Conservation (phyloP, 2,113 vertebrate genomes). For the Thryonomys swinderianus region DNA sequence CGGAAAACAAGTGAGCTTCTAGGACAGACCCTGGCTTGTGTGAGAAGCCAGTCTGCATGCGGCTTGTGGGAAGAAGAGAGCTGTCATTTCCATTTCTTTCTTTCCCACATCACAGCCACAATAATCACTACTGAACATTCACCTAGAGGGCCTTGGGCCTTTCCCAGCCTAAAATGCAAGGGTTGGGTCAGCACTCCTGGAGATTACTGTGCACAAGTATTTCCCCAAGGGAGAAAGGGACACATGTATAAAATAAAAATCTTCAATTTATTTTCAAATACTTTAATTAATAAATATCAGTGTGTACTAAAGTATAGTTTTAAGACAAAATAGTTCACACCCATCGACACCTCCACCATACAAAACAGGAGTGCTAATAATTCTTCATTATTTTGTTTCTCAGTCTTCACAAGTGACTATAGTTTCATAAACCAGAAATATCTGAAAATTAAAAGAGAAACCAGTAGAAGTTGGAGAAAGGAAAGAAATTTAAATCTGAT, state of each 20-base stretch:
- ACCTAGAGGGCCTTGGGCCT: background rate
- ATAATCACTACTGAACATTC: slow-evolving; percentile 45
- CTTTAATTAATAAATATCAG: background rate
- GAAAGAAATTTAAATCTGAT: background rate
- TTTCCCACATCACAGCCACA: slow-evolving; percentile 71
- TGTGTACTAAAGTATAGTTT: background rate
- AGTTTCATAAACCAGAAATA: slow-evolving; percentile 20
- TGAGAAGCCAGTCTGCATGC: slow-evolving; percentile 54
- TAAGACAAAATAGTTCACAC: slow-evolving; percentile 42
- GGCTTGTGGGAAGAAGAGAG: slow-evolving; percentile 72
- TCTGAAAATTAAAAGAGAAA: background rate
- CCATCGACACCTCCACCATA: background rate
- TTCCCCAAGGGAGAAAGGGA: background rate
- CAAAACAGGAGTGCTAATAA: background rate
- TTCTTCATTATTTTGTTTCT: background rate
- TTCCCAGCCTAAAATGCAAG: background rate
- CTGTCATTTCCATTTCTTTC: slow-evolving; percentile 51
- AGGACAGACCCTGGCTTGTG: background rate
- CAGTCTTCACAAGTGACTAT: background rate
- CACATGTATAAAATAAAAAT: background rate
- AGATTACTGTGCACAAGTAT: background rate
- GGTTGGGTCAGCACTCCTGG: background rate
- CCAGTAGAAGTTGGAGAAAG: background rate
- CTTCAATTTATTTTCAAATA: background rate
- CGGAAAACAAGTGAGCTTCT: slow-evolving; percentile 12